Evolutionary conservation across 2,113 vertebrate species (phyloP), one percentile per base, ranked within the genome.

Genomic region (Axis porcinus): DNA sequence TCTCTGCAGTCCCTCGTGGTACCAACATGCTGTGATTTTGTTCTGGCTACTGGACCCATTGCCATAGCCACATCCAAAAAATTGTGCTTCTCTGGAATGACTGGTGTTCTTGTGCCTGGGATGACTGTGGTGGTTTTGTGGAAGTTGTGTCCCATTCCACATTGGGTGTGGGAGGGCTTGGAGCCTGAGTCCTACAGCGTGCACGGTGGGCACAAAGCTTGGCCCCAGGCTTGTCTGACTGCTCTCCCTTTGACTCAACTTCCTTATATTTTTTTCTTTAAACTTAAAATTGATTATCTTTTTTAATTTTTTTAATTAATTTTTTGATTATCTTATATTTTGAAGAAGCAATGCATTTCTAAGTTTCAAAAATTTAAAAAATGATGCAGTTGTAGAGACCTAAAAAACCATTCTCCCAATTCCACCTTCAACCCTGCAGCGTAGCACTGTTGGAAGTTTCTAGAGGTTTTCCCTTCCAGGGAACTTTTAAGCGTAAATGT

Each of bases 21-120:
- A 54, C 70, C 90, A 79, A 19, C 2, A 12, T 23, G 43, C 43
- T 33, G 17, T 50, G 74, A 28, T n/a, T 87, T 9, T 11, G 28
- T 14, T 30, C 62, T 33, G 50, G 43, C 83, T 23, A n/a, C 14
- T 21, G 27, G 43, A 17, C 40, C 27, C 78, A 10, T 0, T 9
- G 16, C 60, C 30, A 5, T 16, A 28, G 28, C 60, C 28, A 6
- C 14, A 21, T 3, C 43, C 3, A 2, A 10, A 55, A 14, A 23
- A 25, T 0, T 3, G 7, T 27, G 40, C 54, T 67, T n/a, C 7
- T 67, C 12, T 10, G 0, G 25, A 23, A 45, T 23, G 4, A 2
- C 33, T 54, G 30, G 30, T 55, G 78, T 43, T 12, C 60, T 74
- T 0, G 23, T 1, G 0, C 11, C 45, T 9, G 5, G 40, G 27